These are phyloP conservation scores for Sebastes wilsoni DNA, from an alignment of 2,797 vertebrate species.

Conservation along the genomic window DNA sequence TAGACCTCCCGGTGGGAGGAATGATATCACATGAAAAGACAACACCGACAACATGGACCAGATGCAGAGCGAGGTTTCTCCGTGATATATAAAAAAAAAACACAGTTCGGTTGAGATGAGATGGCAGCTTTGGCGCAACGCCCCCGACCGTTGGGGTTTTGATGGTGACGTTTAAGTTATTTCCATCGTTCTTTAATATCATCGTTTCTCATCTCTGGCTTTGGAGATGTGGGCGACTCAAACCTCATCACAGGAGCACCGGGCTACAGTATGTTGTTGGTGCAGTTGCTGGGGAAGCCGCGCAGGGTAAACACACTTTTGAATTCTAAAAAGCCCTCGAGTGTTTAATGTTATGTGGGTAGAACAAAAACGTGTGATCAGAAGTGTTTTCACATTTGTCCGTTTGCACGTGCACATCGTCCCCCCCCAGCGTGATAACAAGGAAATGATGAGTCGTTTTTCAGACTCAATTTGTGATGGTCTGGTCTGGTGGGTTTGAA, in stretches of 20 bases:
- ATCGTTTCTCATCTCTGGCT: conserved; percentile 57
- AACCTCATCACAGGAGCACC: conserved; percentile 56
- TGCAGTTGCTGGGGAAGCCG: conserved; percentile 33
- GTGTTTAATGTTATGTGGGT: conserved; percentile 22
- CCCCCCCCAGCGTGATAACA: neutral
- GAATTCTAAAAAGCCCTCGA: conserved; percentile 17
- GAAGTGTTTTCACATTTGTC: neutral
- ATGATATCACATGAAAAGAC: conserved; percentile 70
- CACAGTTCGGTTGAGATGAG: conserved; percentile 37
- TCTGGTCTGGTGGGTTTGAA: conserved; percentile 25
- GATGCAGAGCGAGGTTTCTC: conserved; percentile 45
- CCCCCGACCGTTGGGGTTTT: conserved; percentile 43
- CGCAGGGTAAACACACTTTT: conserved; percentile 48
- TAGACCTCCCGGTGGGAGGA: conserved; percentile 49
- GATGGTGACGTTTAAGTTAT: conserved; percentile 62
- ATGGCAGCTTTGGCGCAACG: conserved; percentile 56
- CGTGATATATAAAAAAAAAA: conserved; percentile 45
- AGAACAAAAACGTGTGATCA: neutral
- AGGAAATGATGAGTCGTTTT: conserved; percentile 10
- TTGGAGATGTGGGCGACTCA: conserved; percentile 49
- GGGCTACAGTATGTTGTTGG: neutral
- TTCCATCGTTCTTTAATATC: conserved; percentile 61
- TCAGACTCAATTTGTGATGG: conserved; percentile 36
- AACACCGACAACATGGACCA: conserved; percentile 65
- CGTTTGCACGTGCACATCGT: neutral